Base-by-base conservation (phyloP, 2,797 vertebrate genomes). In the Yasuhikotakia modesta region DNA sequence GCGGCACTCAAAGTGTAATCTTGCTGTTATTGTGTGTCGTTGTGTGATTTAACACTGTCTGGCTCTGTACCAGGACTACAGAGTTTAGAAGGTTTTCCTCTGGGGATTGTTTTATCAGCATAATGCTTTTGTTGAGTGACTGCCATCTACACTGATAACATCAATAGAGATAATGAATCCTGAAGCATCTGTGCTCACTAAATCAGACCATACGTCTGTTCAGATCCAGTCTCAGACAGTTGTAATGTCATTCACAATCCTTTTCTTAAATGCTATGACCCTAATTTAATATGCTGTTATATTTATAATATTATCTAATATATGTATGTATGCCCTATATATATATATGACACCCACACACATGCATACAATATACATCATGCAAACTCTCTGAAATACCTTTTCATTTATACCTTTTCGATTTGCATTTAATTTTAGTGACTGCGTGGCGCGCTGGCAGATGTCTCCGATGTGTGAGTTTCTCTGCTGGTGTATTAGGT, bases 61-160 rank as follows among this genome's bases (percentile, higher is more conserved):
- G 82, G 77, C 69, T 71, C 46, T 35, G n/a, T 53, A 46, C 63
- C 77, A 78, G 52, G 63, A 55, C 55, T 58, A 30, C 70, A 53
- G 66, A 79, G 50, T 73, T 68, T 64, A 30, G 19, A 22, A 66
- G 48, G 76, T 16, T 53, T 22, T 76, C 81, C 64, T 52, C 70
- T 65, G 53, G 22, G 53, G 45, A 68, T 21, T 78, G n/a, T 84
- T 84, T 32, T 82, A 84, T 85, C 81, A 81, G 72, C 63, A 60
- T 85, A 85, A 85, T 85, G 83, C 81, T 81, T 71, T 68, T 76
- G 82, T 78, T 82, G 82, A 85, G 80, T 63, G 57, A 79, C 73
- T 84, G 82, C 82, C 80, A 79, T 80, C 75, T 70, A 71, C 75
- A 79, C 24, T 70, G 66, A 69, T 77, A 21, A 19, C 60, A 77